Conservation (phyloP, 2,113 vertebrate species). For the Neogale vison region DNA sequence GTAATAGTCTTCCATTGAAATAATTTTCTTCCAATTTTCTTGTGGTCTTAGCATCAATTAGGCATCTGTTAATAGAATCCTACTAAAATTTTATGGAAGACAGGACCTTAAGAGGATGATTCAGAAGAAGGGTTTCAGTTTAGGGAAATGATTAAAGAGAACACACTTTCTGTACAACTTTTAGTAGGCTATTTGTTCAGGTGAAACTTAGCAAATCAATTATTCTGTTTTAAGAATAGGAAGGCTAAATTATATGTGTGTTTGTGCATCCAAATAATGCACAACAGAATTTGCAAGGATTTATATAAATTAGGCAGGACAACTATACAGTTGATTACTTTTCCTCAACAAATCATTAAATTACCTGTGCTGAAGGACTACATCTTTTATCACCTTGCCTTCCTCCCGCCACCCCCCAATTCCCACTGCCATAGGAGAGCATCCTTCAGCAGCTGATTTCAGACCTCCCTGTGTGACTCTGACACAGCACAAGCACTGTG, state of each 20-base stretch:
- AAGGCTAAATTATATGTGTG: background rate
- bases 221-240: conserved; percentile 28
- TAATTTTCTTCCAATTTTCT: conserved; percentile 28
- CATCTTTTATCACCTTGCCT: background rate
- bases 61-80: background rate
- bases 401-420: background rate
- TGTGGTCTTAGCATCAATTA: background rate
- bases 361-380: background rate
- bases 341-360: conserved; percentile 12
- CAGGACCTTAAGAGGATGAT: background rate
- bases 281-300: background rate
- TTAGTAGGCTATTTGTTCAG: background rate
- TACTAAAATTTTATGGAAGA: background rate
- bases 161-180: background rate
- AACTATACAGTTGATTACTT: background rate
- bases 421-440: background rate
- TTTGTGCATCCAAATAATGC: background rate
- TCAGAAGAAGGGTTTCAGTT: conserved; percentile 3
- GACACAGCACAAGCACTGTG: background rate
- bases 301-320: background rate
- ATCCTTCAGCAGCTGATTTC: background rate
- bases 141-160: background rate
- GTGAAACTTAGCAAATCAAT: background rate
- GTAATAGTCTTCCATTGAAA: background rate
- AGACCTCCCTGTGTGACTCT: background rate